Evolutionary conservation across 2,888 invertebrate genomes (phyloP).

Genomic region (Drosophila falleni): DNA sequence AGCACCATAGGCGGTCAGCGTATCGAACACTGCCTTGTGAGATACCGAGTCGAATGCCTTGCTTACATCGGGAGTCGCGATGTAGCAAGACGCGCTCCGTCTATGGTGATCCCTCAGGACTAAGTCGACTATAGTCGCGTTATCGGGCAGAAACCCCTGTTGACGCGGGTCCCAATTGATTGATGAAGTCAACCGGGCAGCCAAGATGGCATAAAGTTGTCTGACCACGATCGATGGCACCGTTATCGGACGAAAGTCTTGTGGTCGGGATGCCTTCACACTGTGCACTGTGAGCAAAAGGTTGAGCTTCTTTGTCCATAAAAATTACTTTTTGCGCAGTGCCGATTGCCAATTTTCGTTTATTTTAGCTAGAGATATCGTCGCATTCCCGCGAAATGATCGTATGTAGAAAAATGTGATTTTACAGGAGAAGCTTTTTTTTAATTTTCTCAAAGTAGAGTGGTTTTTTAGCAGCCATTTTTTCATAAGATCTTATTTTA

Average conservation of each 20-base stretch:
- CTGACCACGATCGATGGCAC: slow-evolving; percentile 6
- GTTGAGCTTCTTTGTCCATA: no score
- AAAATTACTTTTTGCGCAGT: no score
- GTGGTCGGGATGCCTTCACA: background rate
- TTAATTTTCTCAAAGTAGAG: no score
- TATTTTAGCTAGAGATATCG: no score
- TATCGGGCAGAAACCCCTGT: slow-evolving; percentile 13
- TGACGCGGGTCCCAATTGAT: slow-evolving; percentile 12
- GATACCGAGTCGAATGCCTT: slow-evolving; percentile 29
- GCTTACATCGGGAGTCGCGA: slow-evolving; percentile 20
- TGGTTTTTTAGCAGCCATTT: no score
- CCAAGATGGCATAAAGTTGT: background rate
- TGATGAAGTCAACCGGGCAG: background rate
- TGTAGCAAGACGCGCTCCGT: slow-evolving; percentile 13
- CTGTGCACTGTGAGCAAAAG: no score
- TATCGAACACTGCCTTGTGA: slow-evolving; percentile 13
- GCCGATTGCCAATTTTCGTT: no score
- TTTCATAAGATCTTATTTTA: no score
- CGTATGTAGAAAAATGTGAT: no score
- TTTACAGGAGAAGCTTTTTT: no score
- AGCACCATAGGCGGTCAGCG: background rate
- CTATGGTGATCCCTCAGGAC: slow-evolving; percentile 18
- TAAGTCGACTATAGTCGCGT: slow-evolving; percentile 24
- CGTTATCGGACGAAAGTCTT: slow-evolving; percentile 3
- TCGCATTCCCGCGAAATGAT: no score